These are phyloP conservation scores for Microcebus jonahi DNA, from an alignment of 2,113 vertebrate genomes.

Conservation along the genomic window DNA sequence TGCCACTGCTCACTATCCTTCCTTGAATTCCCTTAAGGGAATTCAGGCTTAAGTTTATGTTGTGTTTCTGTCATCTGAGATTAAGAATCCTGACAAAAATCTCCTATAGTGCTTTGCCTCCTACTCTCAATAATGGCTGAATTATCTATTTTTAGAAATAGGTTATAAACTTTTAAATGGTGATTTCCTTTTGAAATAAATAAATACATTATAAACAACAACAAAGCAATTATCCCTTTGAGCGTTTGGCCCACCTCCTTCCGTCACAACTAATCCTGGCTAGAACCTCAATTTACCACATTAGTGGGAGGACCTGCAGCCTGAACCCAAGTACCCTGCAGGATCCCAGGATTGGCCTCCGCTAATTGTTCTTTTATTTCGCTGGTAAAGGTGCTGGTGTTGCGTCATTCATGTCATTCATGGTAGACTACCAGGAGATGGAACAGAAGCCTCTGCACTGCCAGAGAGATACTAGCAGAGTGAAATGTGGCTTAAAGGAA, in stretches of 20 bases:
- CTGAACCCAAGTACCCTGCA: not conserved
- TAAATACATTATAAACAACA: not conserved
- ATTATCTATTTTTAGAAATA: not conserved
- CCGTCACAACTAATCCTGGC: not conserved
- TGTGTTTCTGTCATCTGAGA: not conserved
- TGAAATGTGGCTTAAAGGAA: not conserved
- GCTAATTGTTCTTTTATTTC: not conserved
- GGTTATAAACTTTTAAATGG: not conserved
- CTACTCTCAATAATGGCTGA: not conserved
- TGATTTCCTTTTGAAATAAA: not conserved
- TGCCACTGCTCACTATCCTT: rapidly evolving
- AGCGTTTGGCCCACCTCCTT: not conserved
- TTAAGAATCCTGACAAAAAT: not conserved
- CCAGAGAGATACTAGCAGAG: not conserved
- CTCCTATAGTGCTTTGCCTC: not conserved
- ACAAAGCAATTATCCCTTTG: not conserved
- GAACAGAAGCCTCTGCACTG: not conserved
- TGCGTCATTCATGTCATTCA: not conserved
- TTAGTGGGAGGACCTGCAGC: not conserved
- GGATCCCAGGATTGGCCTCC: not conserved
- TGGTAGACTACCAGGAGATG: not conserved
- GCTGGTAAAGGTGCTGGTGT: not conserved
- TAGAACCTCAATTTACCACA: not conserved
- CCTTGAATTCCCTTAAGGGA: not conserved
- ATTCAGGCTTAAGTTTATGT: not conserved